Evolutionary conservation across 2,888 invertebrate species (phyloP).

Genomic region (Notodonta dromedarius): DNA sequence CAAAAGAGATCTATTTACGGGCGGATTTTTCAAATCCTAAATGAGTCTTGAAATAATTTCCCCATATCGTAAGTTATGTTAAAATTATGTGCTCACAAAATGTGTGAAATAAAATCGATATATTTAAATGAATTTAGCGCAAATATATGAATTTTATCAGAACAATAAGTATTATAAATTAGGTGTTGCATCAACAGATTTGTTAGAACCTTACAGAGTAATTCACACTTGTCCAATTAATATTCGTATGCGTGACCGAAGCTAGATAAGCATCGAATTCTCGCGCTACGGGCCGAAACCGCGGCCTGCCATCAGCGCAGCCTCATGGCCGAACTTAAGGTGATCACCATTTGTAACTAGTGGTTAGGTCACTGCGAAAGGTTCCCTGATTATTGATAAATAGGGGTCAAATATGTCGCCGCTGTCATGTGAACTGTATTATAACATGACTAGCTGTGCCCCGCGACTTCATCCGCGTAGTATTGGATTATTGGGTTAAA

Average conservation of each 20-base stretch:
- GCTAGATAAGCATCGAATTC: conserved; percentile 23
- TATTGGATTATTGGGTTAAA: too few species aligned
- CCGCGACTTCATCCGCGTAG: too few species aligned
- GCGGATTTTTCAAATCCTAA: too few species aligned
- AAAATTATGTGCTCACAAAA: too few species aligned
- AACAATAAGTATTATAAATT: too few species aligned
- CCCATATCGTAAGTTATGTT: too few species aligned
- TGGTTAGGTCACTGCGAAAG: conserved; percentile 1
- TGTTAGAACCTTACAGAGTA: conserved; percentile 14
- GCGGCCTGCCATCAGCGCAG: conserved; percentile 11
- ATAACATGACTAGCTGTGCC: too few species aligned
- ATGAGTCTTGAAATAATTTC: too few species aligned
- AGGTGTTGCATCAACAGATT: conserved; percentile 6
- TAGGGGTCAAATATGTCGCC: neutral
- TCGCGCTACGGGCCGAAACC: conserved; percentile 4
- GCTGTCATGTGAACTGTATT: neutral
- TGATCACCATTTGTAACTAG: conserved; percentile 5
- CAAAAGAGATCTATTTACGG: too few species aligned
- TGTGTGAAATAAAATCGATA: neutral
- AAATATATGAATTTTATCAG: too few species aligned
- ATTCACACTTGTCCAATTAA: conserved; percentile 17
- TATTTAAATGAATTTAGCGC: neutral
- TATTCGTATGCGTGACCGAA: conserved; percentile 22
- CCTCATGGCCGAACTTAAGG: conserved; percentile 3
- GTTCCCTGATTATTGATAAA: conserved; percentile 1